Percentiles rank a stretch among this genome's conserved stretches.
Evolutionary conservation across 2,113 vertebrate genomes (phyloP).

Genomic region (Pollimyrus isidori): DNA sequence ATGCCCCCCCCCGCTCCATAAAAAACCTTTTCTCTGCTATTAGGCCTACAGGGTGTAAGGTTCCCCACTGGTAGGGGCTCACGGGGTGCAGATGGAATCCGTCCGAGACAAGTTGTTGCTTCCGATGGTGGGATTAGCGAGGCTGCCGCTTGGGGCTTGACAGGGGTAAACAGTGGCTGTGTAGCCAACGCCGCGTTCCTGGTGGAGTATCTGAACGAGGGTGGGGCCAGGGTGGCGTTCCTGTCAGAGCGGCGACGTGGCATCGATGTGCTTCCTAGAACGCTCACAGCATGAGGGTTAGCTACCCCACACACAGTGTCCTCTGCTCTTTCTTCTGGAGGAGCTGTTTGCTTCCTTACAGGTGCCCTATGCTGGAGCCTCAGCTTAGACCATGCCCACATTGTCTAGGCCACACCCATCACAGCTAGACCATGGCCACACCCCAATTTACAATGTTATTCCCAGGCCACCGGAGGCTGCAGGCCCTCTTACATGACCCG

Average conservation of each 20-base stretch:
- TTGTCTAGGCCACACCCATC: neutral
- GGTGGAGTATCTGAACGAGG: neutral
- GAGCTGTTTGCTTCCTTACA: neutral
- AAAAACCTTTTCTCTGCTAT: constrained; percentile 8
- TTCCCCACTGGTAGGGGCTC: neutral
- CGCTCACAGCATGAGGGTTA: neutral
- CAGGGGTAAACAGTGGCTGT: constrained; percentile 26
- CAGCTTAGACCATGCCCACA: neutral
- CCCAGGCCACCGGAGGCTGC: neutral
- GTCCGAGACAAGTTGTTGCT: constrained; percentile 20
- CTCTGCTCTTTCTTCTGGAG: neutral
- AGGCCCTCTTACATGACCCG: neutral
- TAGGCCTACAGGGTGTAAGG: neutral
- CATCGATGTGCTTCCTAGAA: constrained; percentile 12
- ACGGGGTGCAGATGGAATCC: neutral
- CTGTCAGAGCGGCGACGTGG: constrained; percentile 16
- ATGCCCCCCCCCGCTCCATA: constrained; percentile 14
- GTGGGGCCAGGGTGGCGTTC: neutral
- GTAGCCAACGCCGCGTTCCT: constrained; percentile 18
- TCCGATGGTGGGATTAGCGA: constrained; percentile 19
- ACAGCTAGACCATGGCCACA: neutral
- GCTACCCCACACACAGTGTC: neutral
- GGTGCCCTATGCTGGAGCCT: neutral
- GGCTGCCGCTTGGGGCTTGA: constrained; percentile 16
- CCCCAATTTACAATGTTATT: neutral